Evolutionary conservation across 2,888 invertebrate species (phyloP), one percentile per base, ranked within the genome.

Genomic region (Caenorhabditis sulstoni): DNA sequence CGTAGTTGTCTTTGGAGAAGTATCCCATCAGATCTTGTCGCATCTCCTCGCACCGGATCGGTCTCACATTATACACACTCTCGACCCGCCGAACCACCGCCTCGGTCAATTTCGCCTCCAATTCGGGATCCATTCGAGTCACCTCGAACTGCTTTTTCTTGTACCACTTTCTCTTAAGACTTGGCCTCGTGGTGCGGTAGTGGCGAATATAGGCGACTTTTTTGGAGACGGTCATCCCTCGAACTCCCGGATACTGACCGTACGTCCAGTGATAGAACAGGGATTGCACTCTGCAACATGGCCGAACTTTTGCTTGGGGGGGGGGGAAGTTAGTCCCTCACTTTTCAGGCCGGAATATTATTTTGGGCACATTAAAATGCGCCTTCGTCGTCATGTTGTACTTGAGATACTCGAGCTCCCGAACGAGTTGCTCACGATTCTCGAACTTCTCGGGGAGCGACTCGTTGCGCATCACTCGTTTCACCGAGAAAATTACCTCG

Each of bases 201-300:
- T 55, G 55, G 2, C 55, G 55, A 14, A 55, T 18, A 18, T 55
- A 37, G 39, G 55, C 55, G n/a, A n/a, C n/a, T n/a, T n/a, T n/a
- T n/a, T n/a, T n/a, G n/a, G n/a, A n/a, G n/a, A n/a, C 2, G 8
- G 55, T 39, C 1, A 8, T 14, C 1, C 37, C 39, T 16, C 8
- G 1, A 3, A 39, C 39, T 1, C 37, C 55, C 2, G 37, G 37
- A 9, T 55, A 39, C 18, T 55, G 55, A 18, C 37, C 55, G 29
- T n/a, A 55, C 9, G 55, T 37, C 55, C 55, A 55, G 55, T 55
- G 55, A 12, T 55, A 55, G 39, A 55, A 55, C 18, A 55, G 29
- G 7, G 4, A 3, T 3, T 29, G 29, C 29, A 29, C 29, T 29
- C 20, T 49, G 49, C 11, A 45, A 45, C 5, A 14, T 12, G 8